Conservation (phyloP, 2,113 vertebrate species). For the Pelmatolapia mariae region DNA sequence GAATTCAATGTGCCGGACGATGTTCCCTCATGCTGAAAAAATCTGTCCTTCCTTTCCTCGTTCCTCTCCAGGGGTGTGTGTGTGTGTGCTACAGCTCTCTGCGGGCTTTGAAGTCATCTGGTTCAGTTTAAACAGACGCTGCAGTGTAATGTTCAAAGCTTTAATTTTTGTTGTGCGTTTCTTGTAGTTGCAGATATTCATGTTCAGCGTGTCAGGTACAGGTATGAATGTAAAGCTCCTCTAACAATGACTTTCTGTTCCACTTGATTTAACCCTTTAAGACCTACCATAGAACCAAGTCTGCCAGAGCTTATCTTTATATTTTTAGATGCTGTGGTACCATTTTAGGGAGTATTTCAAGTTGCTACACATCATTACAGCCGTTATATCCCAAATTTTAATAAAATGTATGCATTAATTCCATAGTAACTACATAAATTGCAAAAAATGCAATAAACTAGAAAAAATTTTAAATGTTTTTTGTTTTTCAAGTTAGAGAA, state of each 20-base stretch:
- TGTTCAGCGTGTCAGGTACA: not conserved
- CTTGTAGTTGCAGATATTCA: not conserved
- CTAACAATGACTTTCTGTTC: not conserved
- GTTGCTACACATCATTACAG: not conserved
- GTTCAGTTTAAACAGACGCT: not conserved
- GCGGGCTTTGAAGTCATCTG: conserved; percentile 10
- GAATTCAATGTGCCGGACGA: conserved; percentile 18
- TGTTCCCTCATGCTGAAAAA: conserved; percentile 39
- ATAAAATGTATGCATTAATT: not conserved
- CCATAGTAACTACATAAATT: not conserved
- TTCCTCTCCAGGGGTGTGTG: conserved; percentile 22
- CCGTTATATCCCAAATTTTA: not conserved
- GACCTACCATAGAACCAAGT: not conserved
- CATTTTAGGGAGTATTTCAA: not conserved
- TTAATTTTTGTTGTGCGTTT: not conserved
- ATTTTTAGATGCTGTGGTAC: not conserved
- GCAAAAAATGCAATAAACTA: not conserved
- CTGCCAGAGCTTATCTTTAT: not conserved
- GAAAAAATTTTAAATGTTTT: not conserved
- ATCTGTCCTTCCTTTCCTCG: conserved; percentile 28
- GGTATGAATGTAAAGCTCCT: not conserved
- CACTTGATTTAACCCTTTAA: not conserved
- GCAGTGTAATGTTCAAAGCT: not conserved
- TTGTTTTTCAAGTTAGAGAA: not conserved
- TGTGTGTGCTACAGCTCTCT: not conserved